Evolutionary conservation across 2,888 invertebrate species (phyloP), one percentile per base, ranked within the genome.

Genomic region (Drosophila yooni): DNA sequence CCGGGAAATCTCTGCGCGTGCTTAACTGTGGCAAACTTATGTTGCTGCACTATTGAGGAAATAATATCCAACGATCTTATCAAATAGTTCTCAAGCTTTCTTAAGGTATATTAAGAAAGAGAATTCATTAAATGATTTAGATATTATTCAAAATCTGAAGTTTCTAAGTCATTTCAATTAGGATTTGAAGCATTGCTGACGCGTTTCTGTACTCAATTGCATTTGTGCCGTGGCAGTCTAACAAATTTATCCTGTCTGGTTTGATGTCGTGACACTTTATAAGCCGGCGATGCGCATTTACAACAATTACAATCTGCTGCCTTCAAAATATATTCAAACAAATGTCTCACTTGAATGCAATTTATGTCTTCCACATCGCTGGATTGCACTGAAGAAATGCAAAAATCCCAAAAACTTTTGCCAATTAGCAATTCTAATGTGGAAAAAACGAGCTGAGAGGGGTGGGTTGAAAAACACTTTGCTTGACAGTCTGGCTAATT

Each of bases 371-470:
- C 70, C 50, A 74, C 80, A 56, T 82, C 74, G 79, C 38, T 68
- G 63, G 64, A 71, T 74, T 71, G 76, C 81, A 85, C 79, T 88
- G 75, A 82, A 82, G 86, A 85, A 85, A 89, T 73, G 76, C 76
- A 83, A 75, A 74, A 68, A 70, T 78, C 83, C 74, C 67, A 68
- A 62, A 87, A 83, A 86, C 70, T 89, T 89, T 78, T 70, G 67
- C 79, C 84, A 89, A 90, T 90, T 90, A 90, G 87, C 90, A 87
- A 86, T 89, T 87, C 89, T 89, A 90, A 79, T 85, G 83, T 72
- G 66, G 58, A 74, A 74, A 81, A 75, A 71, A 77, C 52, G 48
- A 71, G 51, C 43, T 48, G 70, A 54, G 70, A 51, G 29, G 40
- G 31, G 51, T 13, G 33, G 51, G 67, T 21, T 11, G 50, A 61